Evolutionary conservation across 64 coral and sea anemone species (phyloP).

Genomic region (Platygyra sinensis): DNA sequence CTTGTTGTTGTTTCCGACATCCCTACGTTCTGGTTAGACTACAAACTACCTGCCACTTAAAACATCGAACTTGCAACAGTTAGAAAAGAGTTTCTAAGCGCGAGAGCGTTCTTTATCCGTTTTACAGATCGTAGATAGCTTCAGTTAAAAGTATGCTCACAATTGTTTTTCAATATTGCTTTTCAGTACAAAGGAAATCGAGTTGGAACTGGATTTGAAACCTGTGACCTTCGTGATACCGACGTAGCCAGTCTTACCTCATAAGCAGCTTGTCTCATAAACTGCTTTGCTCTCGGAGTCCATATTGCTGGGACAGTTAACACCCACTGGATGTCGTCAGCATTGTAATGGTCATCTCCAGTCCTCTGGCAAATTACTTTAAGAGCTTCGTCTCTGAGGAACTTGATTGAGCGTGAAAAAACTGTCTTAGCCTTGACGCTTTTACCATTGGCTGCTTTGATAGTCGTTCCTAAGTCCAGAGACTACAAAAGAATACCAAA

Average conservation of each 20-base stretch:
- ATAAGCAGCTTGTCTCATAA: slow-evolving; percentile 69
- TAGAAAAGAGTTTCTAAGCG: too few species aligned
- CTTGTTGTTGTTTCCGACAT: too few species aligned
- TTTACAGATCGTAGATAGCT: too few species aligned
- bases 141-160: too few species aligned
- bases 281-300: slow-evolving; percentile 35
- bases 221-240: too few species aligned
- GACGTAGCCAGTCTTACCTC: not conserved
- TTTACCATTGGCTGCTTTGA: slow-evolving; percentile 47
- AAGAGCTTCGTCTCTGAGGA: slow-evolving; percentile 10
- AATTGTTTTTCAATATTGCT: too few species aligned
- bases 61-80: too few species aligned
- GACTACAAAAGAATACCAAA: not conserved
- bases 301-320: slow-evolving; percentile 61
- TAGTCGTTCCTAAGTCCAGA: not conserved
- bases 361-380: slow-evolving; percentile 17
- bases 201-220: too few species aligned
- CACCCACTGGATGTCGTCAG: slow-evolving; percentile 47
- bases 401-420: slow-evolving; percentile 20
- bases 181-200: too few species aligned
- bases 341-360: slow-evolving; percentile 13
- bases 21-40: too few species aligned
- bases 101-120: too few species aligned
- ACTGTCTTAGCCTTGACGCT: slow-evolving; percentile 11
- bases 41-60: too few species aligned